A percentile compares a stretch with the other conserved stretches of the same genome.
Evolutionary conservation across 2,797 vertebrate genomes (phyloP).

Genomic region (Xiphophorus birchmanni): DNA sequence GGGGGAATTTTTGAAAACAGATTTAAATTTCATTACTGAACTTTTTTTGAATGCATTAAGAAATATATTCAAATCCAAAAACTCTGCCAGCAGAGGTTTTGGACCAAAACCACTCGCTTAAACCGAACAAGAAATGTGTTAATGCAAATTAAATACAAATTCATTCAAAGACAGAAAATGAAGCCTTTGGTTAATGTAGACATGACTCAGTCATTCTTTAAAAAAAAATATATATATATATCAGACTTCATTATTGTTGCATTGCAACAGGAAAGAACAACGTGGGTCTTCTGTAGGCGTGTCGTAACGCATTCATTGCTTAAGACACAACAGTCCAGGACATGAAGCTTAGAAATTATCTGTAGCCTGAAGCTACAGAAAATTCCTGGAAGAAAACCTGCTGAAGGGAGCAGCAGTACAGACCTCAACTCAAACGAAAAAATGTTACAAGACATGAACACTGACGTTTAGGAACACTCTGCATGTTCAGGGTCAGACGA

Average conservation of each 20-base stretch:
- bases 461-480: no score
- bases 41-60: not conserved
- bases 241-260: not conserved
- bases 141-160: not conserved
- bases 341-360: not conserved
- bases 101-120: not conserved
- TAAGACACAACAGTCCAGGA: not conserved
- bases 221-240: not conserved
- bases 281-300: not conserved
- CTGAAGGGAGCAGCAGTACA: not conserved
- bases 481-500: no score
- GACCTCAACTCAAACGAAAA: not conserved
- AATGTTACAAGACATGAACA: not conserved
- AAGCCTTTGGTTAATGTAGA: not conserved
- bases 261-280: not conserved
- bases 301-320: not conserved
- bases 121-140: not conserved
- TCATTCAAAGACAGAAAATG: no score
- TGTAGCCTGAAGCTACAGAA: not conserved
- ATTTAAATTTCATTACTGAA: not conserved
- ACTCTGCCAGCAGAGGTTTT: not conserved
- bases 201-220: not conserved
- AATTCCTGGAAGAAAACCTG: not conserved
- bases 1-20: not conserved
- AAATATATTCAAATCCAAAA: not conserved